These are phyloP conservation scores for Pangasianodon hypophthalmus DNA, from an alignment of 2,113 vertebrate genomes.

Conservation along the genomic window DNA sequence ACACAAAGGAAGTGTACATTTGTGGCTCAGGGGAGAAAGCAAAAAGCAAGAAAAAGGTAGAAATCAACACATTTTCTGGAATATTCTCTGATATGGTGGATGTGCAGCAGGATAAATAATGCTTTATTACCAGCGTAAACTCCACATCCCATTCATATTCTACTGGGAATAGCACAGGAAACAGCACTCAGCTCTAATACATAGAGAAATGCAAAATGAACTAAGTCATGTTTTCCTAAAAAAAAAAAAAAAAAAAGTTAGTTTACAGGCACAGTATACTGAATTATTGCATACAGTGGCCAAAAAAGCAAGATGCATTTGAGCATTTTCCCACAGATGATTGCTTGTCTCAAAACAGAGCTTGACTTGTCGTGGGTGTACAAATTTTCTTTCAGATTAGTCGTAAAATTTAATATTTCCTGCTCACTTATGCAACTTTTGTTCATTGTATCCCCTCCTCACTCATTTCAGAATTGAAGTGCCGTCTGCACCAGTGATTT, in stretches of 20 bases:
- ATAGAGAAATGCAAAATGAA: neutral
- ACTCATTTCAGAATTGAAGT: neutral
- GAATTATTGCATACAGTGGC: neutral
- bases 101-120: neutral
- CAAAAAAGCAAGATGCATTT: neutral
- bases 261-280: neutral
- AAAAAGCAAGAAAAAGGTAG: neutral
- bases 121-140: neutral
- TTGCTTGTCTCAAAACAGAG: neutral
- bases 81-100: neutral
- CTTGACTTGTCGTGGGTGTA: slow-evolving; percentile 13
- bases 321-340: neutral
- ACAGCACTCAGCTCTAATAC: neutral
- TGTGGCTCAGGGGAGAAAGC: neutral
- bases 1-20: neutral
- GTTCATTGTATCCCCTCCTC: neutral
- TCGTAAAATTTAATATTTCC: slow-evolving; percentile 16
- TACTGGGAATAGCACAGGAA: neutral
- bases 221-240: neutral
- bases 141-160: neutral
- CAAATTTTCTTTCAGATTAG: neutral
- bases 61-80: neutral
- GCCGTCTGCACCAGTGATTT: neutral
- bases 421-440: slow-evolving; percentile 9
- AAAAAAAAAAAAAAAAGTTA: neutral